A percentile compares a stretch with the other conserved stretches of the same genome.
phyloP scores from a whole-genome alignment of 1,140 invertebrate genomes.

The Drosophila persimilis region DNA sequence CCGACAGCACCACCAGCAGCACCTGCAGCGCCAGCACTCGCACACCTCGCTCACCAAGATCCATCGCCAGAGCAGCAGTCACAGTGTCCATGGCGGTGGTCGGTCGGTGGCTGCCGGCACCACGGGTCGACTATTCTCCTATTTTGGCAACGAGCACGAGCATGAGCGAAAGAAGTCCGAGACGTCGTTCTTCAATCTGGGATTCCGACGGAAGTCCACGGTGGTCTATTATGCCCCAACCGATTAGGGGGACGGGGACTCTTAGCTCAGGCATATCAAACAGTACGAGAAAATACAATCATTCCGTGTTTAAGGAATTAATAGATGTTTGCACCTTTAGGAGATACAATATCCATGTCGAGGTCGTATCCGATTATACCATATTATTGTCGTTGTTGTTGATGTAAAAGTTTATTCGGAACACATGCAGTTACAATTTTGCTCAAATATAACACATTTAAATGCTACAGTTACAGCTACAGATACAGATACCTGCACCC shows the following conservation, averaged over 20 bases:
- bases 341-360: slow-evolving; percentile 13
- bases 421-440: slow-evolving; percentile 71
- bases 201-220: slow-evolving; percentile 79
- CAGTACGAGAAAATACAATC: slow-evolving; percentile 47
- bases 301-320: slow-evolving; percentile 28
- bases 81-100: slow-evolving; percentile 56
- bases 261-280: slow-evolving; percentile 47
- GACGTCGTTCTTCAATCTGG: slow-evolving; percentile 80
- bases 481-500: slow-evolving; percentile 17
- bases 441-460: slow-evolving; percentile 70
- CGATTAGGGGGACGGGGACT: slow-evolving; percentile 24
- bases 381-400: slow-evolving; percentile 66
- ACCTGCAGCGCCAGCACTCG: slow-evolving; percentile 74
- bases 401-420: slow-evolving; percentile 62
- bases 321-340: slow-evolving; percentile 21
- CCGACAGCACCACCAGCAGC: slow-evolving; percentile 53
- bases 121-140: slow-evolving; percentile 73
- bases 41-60: slow-evolving; percentile 73
- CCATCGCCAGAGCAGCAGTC: slow-evolving; percentile 70
- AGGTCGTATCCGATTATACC: slow-evolving; percentile 26
- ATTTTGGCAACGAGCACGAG: slow-evolving; percentile 79
- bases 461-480: slow-evolving; percentile 43
- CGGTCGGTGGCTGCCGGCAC: slow-evolving; percentile 54
- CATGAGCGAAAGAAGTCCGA: slow-evolving; percentile 80
- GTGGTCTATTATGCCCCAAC: slow-evolving; percentile 77